A percentile compares a stretch with the other conserved stretches of the same genome.
phyloP scores from a whole-genome alignment of 2,113 vertebrate genomes.

The Nesospiza acunhae region DNA sequence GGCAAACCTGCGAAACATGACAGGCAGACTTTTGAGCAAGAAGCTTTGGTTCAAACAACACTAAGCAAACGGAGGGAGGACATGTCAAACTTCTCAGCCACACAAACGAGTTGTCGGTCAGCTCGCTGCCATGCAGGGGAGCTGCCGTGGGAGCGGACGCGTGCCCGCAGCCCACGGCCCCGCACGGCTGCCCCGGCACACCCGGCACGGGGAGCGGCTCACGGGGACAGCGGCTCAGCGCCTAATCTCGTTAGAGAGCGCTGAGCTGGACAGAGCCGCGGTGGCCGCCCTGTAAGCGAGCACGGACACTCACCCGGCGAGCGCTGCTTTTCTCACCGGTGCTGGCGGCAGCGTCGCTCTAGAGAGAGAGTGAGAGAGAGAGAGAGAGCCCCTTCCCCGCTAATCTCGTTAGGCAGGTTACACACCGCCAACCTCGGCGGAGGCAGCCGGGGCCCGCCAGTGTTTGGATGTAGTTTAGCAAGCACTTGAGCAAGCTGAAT shows the following conservation, averaged over 20 bases:
- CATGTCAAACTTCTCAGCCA: background rate
- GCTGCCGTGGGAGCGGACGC: fast-evolving
- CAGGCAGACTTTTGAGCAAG: background rate
- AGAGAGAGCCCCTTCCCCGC: constrained; percentile 46
- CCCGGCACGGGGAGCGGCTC: background rate
- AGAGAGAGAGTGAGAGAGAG: background rate
- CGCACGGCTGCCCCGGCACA: background rate
- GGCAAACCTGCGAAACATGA: background rate
- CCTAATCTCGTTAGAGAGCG: constrained; percentile 54
- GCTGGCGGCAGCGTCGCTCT: constrained; percentile 21
- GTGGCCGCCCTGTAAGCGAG: constrained; percentile 32
- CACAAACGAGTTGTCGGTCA: background rate
- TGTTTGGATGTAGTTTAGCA: constrained; percentile 74
- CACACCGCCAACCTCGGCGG: constrained; percentile 70
- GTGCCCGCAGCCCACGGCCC: background rate
- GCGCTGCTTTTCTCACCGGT: constrained; percentile 6
- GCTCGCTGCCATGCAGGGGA: fast-evolving
- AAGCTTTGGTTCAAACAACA: background rate
- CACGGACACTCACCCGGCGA: background rate
- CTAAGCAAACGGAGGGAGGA: background rate
- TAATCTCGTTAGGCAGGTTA: constrained; percentile 76
- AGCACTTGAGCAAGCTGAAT: constrained; percentile 94
- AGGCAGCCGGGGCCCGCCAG: constrained; percentile 55
- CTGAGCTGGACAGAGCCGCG: constrained; percentile 32
- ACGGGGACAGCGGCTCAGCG: background rate